Conservation (phyloP, 2,113 vertebrate species). For the Hippolais icterina region DNA sequence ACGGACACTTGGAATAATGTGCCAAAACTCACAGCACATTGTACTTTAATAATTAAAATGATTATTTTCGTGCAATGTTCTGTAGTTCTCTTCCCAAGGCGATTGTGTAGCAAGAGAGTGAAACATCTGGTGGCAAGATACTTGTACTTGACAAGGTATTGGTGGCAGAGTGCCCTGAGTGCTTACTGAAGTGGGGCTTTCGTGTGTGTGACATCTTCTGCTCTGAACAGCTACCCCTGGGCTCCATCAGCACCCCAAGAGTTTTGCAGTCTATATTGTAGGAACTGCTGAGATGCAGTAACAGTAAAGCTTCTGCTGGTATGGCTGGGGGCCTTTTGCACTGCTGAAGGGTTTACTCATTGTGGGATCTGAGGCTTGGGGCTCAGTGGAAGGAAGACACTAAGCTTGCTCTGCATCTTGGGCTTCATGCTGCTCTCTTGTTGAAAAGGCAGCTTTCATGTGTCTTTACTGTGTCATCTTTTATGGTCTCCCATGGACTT, state of each 20-base stretch:
- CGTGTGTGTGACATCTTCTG: accelerated
- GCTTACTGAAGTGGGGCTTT: neutral
- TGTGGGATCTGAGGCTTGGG: neutral
- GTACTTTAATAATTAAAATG: neutral
- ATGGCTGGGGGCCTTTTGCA: neutral
- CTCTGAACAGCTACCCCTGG: neutral
- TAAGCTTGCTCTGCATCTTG: neutral
- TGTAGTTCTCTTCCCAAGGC: neutral
- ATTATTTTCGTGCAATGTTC: neutral
- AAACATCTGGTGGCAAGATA: neutral
- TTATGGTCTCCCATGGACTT: neutral
- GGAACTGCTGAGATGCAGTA: neutral
- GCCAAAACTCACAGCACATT: neutral
- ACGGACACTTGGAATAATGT: neutral
- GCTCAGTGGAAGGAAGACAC: neutral
- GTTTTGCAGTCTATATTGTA: neutral
- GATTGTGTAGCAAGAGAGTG: neutral
- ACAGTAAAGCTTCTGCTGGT: neutral
- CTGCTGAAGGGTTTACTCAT: neutral
- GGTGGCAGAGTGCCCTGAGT: neutral
- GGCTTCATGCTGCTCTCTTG: neutral
- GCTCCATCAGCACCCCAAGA: neutral
- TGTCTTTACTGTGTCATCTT: neutral
- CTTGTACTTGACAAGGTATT: neutral
- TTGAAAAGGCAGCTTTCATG: neutral